Base-by-base conservation (phyloP, 2,888 invertebrate species). In the Papilio elwesi region DNA sequence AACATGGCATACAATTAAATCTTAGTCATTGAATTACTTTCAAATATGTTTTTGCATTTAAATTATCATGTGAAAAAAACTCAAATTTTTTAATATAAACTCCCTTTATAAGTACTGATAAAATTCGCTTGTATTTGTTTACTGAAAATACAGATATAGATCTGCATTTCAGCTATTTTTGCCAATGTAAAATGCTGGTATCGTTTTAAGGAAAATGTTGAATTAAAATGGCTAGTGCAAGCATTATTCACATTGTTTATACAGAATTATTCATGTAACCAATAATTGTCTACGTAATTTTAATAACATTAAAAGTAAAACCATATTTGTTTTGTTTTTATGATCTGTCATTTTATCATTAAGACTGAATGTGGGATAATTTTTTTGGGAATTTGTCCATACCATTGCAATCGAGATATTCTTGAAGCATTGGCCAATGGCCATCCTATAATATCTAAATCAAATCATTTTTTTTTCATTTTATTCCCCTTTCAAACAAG, bases 281-380 rank as follows among this genome's bases (percentile, higher is more conserved):
- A 89, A 85, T 90, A 92, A 90, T 92, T 92, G 92, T 92, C 91
- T 91, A 91, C 89, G 89, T 92, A 92, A 92, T 91, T 92, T 91
- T 90, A 87, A 91, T 89, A 90, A 91, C 80, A 85, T 84, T 83
- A 91, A 91, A 90, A 90, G 82, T 89, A 88, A 90, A 87, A 83
- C 82, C 85, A 87, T 81, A 78, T 75, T 79, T 75, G 75, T 74
- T 79, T 84, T 80, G 57, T 75, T 77, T 74, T 75, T 73, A 62
- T 48, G 38, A 70, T 55, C 55, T 65, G 49, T 70, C 64, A 71
- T 71, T 48, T 68, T 70, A 64, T 15, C 55, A 48, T 51, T 68
- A 71, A 57, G 66, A 71, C 65, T 72, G 53, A 55, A 26, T 65
- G 57, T 67, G 26, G 8, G 47, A 59, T 12, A 55, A 43, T 71